Evolutionary conservation across 2,797 vertebrate species (phyloP).

Genomic region (Anguilla pacifica): DNA sequence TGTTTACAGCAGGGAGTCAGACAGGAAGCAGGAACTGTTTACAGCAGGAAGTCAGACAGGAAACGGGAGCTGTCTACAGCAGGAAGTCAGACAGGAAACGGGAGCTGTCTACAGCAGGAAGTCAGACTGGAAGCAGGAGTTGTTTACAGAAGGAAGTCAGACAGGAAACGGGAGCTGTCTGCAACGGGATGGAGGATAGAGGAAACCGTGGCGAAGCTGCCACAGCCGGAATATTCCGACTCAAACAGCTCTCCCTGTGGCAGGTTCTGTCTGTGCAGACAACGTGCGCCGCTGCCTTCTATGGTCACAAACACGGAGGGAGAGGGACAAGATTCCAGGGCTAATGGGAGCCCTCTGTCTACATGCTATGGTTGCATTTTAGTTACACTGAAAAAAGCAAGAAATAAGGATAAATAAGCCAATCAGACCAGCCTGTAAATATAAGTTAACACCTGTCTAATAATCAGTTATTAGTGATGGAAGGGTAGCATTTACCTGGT

Average conservation of each 20-base stretch:
- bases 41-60: no score
- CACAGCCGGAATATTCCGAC: background rate
- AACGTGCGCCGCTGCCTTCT: background rate
- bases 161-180: background rate
- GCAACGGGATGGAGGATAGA: no score
- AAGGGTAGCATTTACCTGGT: background rate
- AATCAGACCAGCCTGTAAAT: background rate
- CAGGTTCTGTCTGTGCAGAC: background rate
- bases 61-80: no score
- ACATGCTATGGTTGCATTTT: background rate
- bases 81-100: no score
- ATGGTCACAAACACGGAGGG: no score
- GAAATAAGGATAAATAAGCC: background rate
- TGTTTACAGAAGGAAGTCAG: no score
- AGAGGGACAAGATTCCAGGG: no score
- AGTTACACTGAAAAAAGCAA: background rate
- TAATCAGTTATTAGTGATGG: background rate
- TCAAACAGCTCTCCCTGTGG: background rate
- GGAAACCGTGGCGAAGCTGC: background rate
- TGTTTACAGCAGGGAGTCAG: no score
- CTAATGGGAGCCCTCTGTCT: background rate
- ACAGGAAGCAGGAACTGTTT: no score
- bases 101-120: no score
- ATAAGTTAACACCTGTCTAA: background rate
- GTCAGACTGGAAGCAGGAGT: no score